Percentiles rank a stretch among this genome's conserved stretches.
Evolutionary conservation across 2,113 vertebrate genomes (phyloP).

Genomic region (Cyphomyrus plagiostoma): DNA sequence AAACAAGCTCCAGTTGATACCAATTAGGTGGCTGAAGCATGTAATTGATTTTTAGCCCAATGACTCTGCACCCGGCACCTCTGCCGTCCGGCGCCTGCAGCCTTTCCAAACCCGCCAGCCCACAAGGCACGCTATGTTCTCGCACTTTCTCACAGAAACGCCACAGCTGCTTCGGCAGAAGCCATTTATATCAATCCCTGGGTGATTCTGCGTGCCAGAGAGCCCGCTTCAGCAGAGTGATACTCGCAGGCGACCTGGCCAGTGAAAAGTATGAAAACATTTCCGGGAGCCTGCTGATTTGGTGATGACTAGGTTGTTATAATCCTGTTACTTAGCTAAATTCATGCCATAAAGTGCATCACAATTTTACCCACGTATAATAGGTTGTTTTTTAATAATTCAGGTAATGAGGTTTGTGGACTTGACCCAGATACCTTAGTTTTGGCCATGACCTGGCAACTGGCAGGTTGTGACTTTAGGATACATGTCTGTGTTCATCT

Average conservation of each 20-base stretch:
- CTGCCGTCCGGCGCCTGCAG: slow-evolving; percentile 35
- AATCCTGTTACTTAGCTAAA: background rate
- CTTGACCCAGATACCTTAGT: background rate
- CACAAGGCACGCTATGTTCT: background rate
- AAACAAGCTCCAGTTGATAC: slow-evolving; percentile 57
- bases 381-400: background rate
- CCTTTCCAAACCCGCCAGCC: background rate
- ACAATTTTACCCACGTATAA: background rate
- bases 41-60: slow-evolving; percentile 67
- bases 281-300: background rate
- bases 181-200: slow-evolving; percentile 4
- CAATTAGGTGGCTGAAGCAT: slow-evolving; percentile 64
- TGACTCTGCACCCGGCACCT: slow-evolving; percentile 53
- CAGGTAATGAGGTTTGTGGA: background rate
- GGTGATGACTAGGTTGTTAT: background rate
- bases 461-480: background rate
- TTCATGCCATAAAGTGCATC: background rate
- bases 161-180: background rate
- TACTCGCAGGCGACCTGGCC: background rate
- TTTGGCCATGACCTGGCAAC: background rate
- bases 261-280: background rate
- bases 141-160: background rate
- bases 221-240: background rate
- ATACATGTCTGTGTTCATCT: background rate
- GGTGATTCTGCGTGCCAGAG: background rate